Evolutionary conservation across 2,888 invertebrate genomes (phyloP), one percentile per base, ranked within the genome.

Genomic region (Stenodera caucasica): DNA sequence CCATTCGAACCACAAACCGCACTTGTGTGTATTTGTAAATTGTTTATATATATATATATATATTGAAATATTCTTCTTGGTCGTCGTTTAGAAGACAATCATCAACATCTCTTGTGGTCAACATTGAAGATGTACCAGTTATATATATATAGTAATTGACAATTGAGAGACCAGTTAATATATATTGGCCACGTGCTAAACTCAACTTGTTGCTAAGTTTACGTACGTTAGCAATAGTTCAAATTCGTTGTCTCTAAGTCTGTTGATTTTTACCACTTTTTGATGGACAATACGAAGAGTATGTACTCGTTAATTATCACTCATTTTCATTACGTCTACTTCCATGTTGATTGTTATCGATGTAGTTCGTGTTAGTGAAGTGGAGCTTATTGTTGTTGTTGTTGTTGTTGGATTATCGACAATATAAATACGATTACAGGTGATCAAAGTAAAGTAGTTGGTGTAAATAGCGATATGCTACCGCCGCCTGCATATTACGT

Each of bases 401-500:
- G 60, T 62, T 65, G 40, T 37, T 37, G 40, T 40, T 40, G 12
- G 8, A 67, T 70, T 72, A 71, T 74, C 71, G 72, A 72, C 70
- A 67, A 62, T 55, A 73, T 72, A 70, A 71, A 72, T 69, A 71
- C 66, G 71, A 72, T 72, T 72, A 74, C 54, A 61, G 68, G 64
- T 69, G 73, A 74, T 75, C 74, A 75, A 74, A 75, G 75, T 72
- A 70, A 72, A 63, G 62, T 45, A 45, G 45, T 26, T 67, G 61
- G 58, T 58, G 63, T 64, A 71, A 69, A 72, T 72, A 72, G 70
- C 75, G 75, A 74, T 75, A 75, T 75, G 74, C 73, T 72, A 71
- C 71, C 76, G 69, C 72, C 72, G 69, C 70, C 71, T 76, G 71
- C 69, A 74, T 71, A 69, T 69, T 75, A 76, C 75, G 76, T 78